Evolutionary conservation across 2,797 vertebrate genomes (phyloP).

Genomic region (Spinibarbus caldwelli): DNA sequence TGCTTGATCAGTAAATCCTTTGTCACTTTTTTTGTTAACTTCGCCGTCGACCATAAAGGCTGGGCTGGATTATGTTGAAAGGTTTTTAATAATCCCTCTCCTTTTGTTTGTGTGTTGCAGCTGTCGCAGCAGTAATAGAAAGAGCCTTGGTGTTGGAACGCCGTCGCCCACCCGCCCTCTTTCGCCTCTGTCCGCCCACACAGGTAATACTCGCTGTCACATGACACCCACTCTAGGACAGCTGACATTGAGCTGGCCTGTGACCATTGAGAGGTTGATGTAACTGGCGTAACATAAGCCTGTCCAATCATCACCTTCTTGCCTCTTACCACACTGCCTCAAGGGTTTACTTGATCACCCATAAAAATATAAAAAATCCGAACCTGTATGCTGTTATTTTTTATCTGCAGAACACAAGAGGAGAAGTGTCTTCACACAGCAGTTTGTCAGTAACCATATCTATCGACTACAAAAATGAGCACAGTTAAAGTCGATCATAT

Average conservation of each 20-base stretch:
- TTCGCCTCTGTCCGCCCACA: slow-evolving; percentile 91
- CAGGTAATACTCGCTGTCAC: slow-evolving; percentile 80
- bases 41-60: neutral
- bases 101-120: slow-evolving; percentile 70
- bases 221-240: slow-evolving; percentile 26
- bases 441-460: neutral
- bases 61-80: slow-evolving; percentile 15
- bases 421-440: neutral
- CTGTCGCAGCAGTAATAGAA: slow-evolving; percentile 93
- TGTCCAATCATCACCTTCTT: neutral
- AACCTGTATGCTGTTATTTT: neutral
- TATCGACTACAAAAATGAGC: neutral
- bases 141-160: slow-evolving; percentile 91
- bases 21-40: neutral
- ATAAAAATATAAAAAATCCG: neutral
- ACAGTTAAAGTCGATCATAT: neutral
- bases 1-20: neutral
- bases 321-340: neutral
- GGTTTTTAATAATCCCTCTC: slow-evolving; percentile 38
- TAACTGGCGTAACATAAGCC: slow-evolving; percentile 29
- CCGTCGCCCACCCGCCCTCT: slow-evolving; percentile 94
- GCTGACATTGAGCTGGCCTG: slow-evolving; percentile 31
- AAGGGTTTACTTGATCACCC: neutral
- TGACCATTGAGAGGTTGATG: slow-evolving; percentile 3
- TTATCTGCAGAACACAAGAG: neutral